phyloP scores from a whole-genome alignment of 2,888 invertebrate genomes.

The Rambutsinella grinnellia region DNA sequence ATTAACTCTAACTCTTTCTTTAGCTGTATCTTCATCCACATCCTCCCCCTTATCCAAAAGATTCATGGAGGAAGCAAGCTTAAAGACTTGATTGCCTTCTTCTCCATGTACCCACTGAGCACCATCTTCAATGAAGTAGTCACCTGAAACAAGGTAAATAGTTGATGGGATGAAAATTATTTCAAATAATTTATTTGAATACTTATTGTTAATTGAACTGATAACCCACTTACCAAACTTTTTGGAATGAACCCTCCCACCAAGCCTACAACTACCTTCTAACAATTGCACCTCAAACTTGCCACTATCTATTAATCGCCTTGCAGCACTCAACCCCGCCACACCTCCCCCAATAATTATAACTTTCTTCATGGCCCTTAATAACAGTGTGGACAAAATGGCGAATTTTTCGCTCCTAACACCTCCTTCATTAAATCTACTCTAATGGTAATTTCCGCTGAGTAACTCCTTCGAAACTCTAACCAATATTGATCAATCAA shows the following conservation, averaged over 20 bases:
- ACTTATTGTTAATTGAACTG: not conserved
- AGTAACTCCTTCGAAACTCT: too few species aligned
- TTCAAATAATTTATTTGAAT: too few species aligned
- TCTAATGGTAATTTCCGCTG: too few species aligned
- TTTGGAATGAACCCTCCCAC: conserved; percentile 85
- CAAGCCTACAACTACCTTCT: conserved; percentile 85
- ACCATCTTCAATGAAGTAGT: conserved; percentile 81
- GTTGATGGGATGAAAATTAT: too few species aligned
- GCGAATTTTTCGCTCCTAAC: too few species aligned
- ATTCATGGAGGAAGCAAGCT: conserved; percentile 78
- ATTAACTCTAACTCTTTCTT: too few species aligned
- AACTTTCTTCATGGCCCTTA: conserved; percentile 67
- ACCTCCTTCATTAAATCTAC: too few species aligned
- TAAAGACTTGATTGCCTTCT: conserved; percentile 88
- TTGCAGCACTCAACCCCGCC: conserved; percentile 88
- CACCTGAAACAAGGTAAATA: conserved; percentile 67
- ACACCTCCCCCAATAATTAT: conserved; percentile 84
- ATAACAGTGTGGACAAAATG: too few species aligned
- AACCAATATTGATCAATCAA: too few species aligned
- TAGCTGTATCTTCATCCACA: not conserved
- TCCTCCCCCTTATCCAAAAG: conserved; percentile 14
- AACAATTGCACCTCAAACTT: conserved; percentile 83
- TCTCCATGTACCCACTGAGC: conserved; percentile 96
- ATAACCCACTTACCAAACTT: conserved; percentile 73
- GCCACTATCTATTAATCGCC: conserved; percentile 84